A percentile compares a stretch with the other conserved stretches of the same genome.
Evolutionary conservation across 2,797 vertebrate genomes (phyloP).

Genomic region (Phalanger gymnotis): DNA sequence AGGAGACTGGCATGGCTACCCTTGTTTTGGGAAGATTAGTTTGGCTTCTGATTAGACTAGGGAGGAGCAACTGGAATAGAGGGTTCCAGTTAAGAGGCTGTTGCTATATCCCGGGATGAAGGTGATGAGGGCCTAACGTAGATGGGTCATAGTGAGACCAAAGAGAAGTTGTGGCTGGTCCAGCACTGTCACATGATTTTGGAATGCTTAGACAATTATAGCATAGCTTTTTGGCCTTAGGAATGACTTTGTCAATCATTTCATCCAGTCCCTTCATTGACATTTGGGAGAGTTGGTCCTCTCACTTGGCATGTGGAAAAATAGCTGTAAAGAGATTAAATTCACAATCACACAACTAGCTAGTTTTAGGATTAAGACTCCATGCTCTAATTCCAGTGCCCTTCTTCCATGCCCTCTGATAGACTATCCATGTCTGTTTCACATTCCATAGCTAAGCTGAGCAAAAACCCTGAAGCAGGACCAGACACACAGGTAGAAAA

Average conservation of each 20-base stretch:
- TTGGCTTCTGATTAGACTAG: background rate
- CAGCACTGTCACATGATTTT: slow-evolving; percentile 53
- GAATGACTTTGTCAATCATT: slow-evolving; percentile 69
- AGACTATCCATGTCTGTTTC: slow-evolving; percentile 11
- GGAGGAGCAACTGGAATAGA: background rate
- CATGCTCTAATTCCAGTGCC: background rate
- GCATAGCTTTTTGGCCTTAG: slow-evolving; percentile 56
- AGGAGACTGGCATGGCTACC: background rate
- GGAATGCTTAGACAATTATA: slow-evolving; percentile 64
- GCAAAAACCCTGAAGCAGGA: slow-evolving; percentile 47
- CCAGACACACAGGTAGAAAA: slow-evolving; percentile 36
- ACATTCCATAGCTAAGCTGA: slow-evolving; percentile 58
- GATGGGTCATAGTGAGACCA: background rate
- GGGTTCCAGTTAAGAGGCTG: background rate
- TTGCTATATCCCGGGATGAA: background rate
- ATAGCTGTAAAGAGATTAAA: slow-evolving; percentile 40
- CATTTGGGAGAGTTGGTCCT: background rate
- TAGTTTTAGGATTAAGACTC: background rate
- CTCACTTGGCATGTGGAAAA: slow-evolving; percentile 58
- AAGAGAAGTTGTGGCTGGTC: background rate
- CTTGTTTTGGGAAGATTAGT: background rate
- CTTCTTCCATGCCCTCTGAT: background rate
- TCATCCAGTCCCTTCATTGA: slow-evolving; percentile 19
- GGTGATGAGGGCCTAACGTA: background rate
- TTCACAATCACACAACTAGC: background rate